A percentile compares a stretch with the other conserved stretches of the same genome.
Evolutionary conservation across 2,888 invertebrate genomes (phyloP).

Genomic region (Apamea crenata): DNA sequence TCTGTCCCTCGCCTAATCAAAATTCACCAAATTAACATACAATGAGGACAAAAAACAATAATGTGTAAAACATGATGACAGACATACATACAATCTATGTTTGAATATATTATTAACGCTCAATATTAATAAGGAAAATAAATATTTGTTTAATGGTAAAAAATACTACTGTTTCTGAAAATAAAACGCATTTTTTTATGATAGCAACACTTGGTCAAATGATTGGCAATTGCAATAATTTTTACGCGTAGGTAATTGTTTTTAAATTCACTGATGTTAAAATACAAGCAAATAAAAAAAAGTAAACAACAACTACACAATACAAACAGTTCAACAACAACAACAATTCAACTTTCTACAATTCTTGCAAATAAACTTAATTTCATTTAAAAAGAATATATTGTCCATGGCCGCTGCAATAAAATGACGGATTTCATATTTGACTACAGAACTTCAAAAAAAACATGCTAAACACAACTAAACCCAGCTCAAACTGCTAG

Average conservation of each 20-base stretch:
- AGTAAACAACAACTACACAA: not conserved
- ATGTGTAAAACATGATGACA: conserved; percentile 49
- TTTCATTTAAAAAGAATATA: not conserved
- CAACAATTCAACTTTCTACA: not conserved
- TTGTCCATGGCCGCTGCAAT: not conserved
- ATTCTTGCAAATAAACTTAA: not conserved
- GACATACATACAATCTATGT: conserved; percentile 46
- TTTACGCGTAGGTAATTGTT: not conserved
- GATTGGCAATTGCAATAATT: not conserved
- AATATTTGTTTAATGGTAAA: conserved; percentile 29
- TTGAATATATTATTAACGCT: conserved; percentile 62
- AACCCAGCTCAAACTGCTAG: not conserved
- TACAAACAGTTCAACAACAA: not conserved
- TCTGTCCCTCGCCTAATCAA: conserved; percentile 19
- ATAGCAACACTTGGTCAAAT: not conserved
- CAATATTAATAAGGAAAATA: conserved; percentile 47
- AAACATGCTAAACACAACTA: not conserved
- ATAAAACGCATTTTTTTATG: not conserved
- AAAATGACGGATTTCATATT: not conserved
- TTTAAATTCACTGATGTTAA: not conserved
- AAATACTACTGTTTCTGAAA: not conserved
- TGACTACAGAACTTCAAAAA: not conserved
- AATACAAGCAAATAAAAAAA: not conserved
- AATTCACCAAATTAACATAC: conserved; percentile 62
- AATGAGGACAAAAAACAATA: conserved; percentile 60